Base-by-base conservation (phyloP, 2,797 vertebrate species). In the Manis javanica region DNA sequence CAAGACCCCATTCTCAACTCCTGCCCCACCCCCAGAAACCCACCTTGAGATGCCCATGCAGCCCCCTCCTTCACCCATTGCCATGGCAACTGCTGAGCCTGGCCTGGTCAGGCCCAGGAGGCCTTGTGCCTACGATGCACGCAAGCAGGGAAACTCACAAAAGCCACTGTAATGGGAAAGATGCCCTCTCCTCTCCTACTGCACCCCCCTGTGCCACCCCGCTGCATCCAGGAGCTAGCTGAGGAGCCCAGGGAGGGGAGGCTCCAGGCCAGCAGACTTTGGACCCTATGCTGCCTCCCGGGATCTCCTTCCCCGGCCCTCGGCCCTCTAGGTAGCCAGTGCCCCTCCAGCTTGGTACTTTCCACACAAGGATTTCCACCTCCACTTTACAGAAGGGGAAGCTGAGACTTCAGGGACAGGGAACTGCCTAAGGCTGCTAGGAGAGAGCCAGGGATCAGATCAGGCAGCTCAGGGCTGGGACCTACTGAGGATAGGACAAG, bases 21-120 rank as follows among this genome's bases (percentile, higher is more conserved):
- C 75, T 0, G 0, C 57, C 26, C 51, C 42, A 51, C 31, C 29
- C n/a, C 21, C 2, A 7, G 53, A 97, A 97, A 93, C 90, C 87
- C 95, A 97, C 97, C 71, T 39, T 19, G 74, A 87, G 39, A 94
- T 0, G 37, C 69, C 34, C 0, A 4, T 68, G 39, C 49, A 51
- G n/a, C 29, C 79, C 69, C 86, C 78, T 71, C 92, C 86, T 83
- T 78, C 34, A 16, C 53, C 78, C 92, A 69, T 97, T 87, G 86
- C 91, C 96, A 97, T 97, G 95, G 96, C 66, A 97, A 97, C 97
- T 37, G 91, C 94, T 87, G 92, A 96, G 88, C 85, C 63, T 2
- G 15, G 92, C 74, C 92, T 96, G 21, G 0, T 31, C 69, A 79
- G 86, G 64, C 97, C 96, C 91, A 92, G 85, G 96, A 92, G 96